phyloP scores from a whole-genome alignment of 2,888 invertebrate genomes.

The Leptinotarsa tumamoca region DNA sequence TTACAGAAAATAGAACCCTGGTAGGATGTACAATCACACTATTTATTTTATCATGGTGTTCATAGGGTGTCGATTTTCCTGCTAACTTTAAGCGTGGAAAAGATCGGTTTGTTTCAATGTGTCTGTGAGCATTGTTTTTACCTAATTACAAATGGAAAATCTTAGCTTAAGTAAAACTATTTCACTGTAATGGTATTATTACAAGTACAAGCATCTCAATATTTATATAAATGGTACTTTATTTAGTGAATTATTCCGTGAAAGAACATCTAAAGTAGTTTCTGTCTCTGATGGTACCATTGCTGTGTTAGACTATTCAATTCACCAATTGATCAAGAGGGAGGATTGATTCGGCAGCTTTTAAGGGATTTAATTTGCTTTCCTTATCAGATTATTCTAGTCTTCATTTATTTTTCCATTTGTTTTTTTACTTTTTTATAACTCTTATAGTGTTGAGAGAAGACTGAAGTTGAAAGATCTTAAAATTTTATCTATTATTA shows the following conservation, averaged over 20 bases:
- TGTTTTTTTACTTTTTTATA: constrained; percentile 22
- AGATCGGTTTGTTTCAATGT: constrained; percentile 9
- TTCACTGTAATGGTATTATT: constrained; percentile 12
- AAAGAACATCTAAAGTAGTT: constrained; percentile 2
- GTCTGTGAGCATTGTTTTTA: constrained; percentile 21
- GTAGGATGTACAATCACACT: constrained; percentile 61
- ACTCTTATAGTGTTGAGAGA: constrained; percentile 42
- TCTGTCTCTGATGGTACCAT: constrained; percentile 19
- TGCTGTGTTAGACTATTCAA: constrained; percentile 25
- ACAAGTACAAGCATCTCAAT: no score
- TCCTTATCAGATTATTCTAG: constrained; percentile 42
- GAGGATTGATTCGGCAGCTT: constrained; percentile 35
- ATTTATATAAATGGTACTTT: no score
- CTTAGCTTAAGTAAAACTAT: constrained; percentile 38
- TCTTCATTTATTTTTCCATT: constrained; percentile 45
- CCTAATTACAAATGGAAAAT: constrained; percentile 44
- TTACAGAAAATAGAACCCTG: constrained; percentile 37
- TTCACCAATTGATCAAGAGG: constrained; percentile 16
- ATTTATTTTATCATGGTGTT: constrained; percentile 65
- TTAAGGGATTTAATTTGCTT: constrained; percentile 36
- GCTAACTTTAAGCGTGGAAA: constrained; percentile 51
- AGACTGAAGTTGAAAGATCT: constrained; percentile 54
- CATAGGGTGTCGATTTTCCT: constrained; percentile 63
- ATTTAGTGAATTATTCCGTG: background rate
- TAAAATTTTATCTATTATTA: constrained; percentile 41